Evolutionary conservation across 2,113 vertebrate species (phyloP).

Genomic region (Stercorarius parasiticus): DNA sequence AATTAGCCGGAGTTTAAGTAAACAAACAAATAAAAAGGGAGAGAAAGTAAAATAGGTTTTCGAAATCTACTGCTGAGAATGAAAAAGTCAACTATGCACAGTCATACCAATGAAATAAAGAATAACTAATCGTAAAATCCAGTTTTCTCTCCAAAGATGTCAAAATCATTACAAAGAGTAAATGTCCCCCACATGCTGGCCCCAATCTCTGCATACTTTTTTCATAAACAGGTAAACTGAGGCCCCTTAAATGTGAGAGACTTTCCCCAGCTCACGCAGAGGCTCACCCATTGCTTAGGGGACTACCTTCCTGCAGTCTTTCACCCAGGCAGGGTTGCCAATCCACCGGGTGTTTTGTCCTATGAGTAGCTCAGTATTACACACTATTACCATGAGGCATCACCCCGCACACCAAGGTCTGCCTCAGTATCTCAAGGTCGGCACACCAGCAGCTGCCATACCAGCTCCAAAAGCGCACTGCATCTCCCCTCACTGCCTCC

Average conservation of each 20-base stretch:
- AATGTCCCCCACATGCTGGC: rapidly evolving
- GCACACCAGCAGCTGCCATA: neutral
- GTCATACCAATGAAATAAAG: neutral
- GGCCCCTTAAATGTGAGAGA: rapidly evolving
- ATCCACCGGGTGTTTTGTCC: neutral
- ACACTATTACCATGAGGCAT: neutral
- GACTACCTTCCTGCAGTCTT: neutral
- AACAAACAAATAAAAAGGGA: neutral
- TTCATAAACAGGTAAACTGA: neutral
- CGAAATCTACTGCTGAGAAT: neutral
- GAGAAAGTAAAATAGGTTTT: conserved; percentile 5
- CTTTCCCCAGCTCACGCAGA: neutral
- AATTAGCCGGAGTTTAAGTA: neutral
- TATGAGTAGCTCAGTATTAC: neutral
- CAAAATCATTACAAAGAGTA: neutral
- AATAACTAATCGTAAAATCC: neutral
- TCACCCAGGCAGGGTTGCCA: neutral
- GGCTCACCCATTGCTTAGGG: neutral
- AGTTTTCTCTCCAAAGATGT: neutral
- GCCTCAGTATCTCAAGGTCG: neutral
- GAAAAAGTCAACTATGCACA: neutral
- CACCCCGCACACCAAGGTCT: neutral
- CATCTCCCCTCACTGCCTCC: neutral
- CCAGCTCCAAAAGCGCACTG: neutral
- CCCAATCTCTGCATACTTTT: rapidly evolving